A percentile compares a stretch with the other conserved stretches of the same genome.
These are phyloP conservation scores for Heteronetta atricapilla DNA, from an alignment of 2,113 vertebrate species.

Conservation along the genomic window DNA sequence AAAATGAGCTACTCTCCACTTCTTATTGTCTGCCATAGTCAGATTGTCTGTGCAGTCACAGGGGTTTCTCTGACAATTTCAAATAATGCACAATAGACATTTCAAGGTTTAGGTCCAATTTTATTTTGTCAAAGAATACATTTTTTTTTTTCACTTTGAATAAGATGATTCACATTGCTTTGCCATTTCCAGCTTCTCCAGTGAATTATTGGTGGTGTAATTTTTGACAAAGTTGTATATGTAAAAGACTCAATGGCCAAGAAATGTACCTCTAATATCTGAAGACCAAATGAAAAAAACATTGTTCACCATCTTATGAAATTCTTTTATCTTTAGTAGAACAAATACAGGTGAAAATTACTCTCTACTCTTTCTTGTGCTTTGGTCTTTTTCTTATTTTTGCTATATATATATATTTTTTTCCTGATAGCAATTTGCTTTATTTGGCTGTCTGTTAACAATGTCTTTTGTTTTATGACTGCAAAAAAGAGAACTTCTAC, in stretches of 20 bases:
- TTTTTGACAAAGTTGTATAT: not conserved
- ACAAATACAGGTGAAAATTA: not conserved
- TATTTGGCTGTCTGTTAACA: not conserved
- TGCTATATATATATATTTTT: not conserved
- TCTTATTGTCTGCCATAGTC: not conserved
- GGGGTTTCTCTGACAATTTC: not conserved
- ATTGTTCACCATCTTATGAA: not conserved
- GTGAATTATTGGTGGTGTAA: not conserved
- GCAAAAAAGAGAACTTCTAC: not conserved
- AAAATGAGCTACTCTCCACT: constrained; percentile 11
- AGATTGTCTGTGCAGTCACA: not conserved
- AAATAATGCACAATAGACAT: not conserved
- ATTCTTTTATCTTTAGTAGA: not conserved
- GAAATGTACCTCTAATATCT: not conserved
- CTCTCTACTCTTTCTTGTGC: not conserved
- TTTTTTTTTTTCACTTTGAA: not conserved
- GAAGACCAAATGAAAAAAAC: not conserved
- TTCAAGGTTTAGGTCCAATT: not conserved
- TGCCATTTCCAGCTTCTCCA: not conserved
- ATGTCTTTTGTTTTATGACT: not conserved
- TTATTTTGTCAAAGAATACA: not conserved
- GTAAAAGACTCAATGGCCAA: not conserved
- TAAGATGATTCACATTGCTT: not conserved
- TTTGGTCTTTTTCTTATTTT: not conserved
- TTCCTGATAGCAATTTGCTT: not conserved